Base-by-base conservation (phyloP, 1,140 invertebrate genomes). In the Condylostylus longicornis region DNA sequence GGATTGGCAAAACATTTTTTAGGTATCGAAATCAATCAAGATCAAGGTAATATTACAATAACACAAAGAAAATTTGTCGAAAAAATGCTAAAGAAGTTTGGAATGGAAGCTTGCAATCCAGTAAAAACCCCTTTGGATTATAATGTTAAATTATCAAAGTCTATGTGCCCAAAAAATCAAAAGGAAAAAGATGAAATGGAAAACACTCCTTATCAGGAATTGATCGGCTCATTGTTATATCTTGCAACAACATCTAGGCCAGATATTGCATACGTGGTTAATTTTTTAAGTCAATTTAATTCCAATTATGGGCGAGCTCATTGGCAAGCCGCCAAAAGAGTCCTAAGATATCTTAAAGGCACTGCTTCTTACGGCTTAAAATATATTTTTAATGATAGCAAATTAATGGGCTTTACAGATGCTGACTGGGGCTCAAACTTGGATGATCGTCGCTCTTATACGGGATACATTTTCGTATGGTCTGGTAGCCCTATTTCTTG, bases 161-260 rank as follows among this genome's bases (percentile, higher is more conserved):
- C 5, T 5, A 37, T 17, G 35, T 6, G 27, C 18, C 27, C 35
- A 17, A 7, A 37, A 9, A 35, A 67, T 47, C 58, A 64, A 50
- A 67, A 62, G 47, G 51, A 50, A 3, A 51, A 63, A 17, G 57
- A 62, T 49, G 67, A 62, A 47, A 50, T 50, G 3, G 53, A 63
- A 13, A 20, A 34, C 14, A 14, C 10, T 4, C 37, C 41, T 19
- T 65, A 53, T 42, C 42, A 48, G 15, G 43, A 64, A 36, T 40
- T 50, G 8, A 46, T 65, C 28, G 61, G 60, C 9, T 35, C 33
- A 17, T 42, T 67, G 7, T 38, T 65, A 33, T 66, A 53, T 49
- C 19, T 62, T 7, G 35, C 51, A 21, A 36, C 35, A 8, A 38
- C 37, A 5, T 53, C 59, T 6, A 33, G 64, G 29, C 63, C 59